Evolutionary conservation across 2,113 vertebrate species (phyloP).

Genomic region (Dryoscopus gambensis): DNA sequence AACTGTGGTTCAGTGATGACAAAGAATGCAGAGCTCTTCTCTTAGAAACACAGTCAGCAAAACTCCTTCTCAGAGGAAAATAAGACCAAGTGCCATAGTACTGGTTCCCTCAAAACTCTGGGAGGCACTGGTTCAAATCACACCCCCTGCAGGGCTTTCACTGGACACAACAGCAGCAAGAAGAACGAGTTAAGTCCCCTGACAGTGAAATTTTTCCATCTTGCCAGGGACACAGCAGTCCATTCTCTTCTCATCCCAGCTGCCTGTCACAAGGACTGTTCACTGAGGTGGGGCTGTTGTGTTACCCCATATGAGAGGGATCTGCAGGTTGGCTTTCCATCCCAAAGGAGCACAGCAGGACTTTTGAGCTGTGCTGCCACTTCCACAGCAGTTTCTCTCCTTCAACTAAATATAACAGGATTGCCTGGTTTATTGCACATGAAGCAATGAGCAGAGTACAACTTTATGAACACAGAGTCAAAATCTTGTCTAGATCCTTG

Average conservation of each 20-base stretch:
- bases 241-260: neutral
- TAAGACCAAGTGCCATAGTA: no score
- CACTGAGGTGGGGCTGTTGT: neutral
- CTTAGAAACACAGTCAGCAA: neutral
- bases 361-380: neutral
- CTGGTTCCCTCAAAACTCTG: neutral
- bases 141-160: neutral
- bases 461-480: neutral
- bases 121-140: neutral
- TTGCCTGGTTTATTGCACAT: neutral
- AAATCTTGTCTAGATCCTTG: neutral
- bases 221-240: neutral
- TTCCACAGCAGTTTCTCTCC: neutral
- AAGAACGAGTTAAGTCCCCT: neutral
- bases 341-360: neutral
- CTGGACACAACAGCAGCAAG: neutral
- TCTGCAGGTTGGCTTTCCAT: neutral
- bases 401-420: neutral
- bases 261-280: neutral
- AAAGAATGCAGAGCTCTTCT: neutral
- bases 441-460: neutral
- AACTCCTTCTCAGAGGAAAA: neutral
- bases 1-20: neutral
- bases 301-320: accelerated
- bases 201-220: neutral